Conservation (phyloP, 2,113 vertebrate species). For the Prolemur simus region DNA sequence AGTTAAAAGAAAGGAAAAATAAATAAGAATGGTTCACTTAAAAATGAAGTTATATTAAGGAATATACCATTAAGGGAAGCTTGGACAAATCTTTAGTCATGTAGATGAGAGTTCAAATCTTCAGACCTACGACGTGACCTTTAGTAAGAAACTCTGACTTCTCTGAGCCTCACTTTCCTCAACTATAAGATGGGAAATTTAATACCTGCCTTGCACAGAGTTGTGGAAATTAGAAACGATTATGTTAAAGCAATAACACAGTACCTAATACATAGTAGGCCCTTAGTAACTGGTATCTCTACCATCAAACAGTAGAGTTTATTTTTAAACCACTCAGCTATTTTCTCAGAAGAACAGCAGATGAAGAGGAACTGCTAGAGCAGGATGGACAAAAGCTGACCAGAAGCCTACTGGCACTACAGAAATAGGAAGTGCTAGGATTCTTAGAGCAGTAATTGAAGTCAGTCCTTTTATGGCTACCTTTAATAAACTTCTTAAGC, state of each 20-base stretch:
- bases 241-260: constrained; percentile 10
- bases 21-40: neutral
- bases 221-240: constrained; percentile 16
- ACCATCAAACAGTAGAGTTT: neutral
- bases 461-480: neutral
- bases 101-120: neutral
- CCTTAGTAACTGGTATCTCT: neutral
- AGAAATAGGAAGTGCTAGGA: neutral
- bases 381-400: neutral
- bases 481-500: neutral
- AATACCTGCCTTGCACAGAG: neutral
- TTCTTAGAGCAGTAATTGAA: neutral
- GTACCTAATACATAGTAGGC: neutral
- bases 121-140: neutral
- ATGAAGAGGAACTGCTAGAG: neutral
- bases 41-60: neutral
- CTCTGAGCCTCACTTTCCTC: constrained; percentile 12
- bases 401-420: neutral
- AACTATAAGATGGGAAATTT: neutral
- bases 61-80: neutral
- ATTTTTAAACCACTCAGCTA: neutral
- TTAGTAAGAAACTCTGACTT: constrained; percentile 39
- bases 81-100: neutral
- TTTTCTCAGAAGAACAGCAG: neutral
- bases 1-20: constrained; percentile 19